Evolutionary conservation across 2,888 invertebrate genomes (phyloP).

Genomic region (Nipponacmea schrenckii): DNA sequence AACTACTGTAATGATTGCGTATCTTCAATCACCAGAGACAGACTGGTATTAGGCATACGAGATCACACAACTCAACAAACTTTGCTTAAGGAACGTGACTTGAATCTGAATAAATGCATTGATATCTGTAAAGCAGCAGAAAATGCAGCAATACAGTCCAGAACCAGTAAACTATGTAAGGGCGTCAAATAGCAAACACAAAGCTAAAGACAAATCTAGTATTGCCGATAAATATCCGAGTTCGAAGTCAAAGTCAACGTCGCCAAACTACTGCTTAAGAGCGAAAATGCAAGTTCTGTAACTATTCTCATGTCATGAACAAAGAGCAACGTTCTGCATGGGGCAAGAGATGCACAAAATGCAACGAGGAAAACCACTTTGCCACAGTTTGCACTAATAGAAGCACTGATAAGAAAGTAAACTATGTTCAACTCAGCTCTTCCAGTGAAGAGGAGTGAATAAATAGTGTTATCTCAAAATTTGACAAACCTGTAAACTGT

Average conservation of each 20-base stretch:
- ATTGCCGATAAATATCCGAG: no score
- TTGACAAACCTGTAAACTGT: background rate
- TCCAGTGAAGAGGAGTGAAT: no score
- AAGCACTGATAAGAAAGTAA: no score
- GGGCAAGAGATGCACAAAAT: conserved; percentile 14
- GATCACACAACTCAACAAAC: conserved; percentile 20
- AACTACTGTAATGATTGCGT: conserved; percentile 16
- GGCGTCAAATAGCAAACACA: no score
- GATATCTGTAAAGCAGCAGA: conserved; percentile 25
- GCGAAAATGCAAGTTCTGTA: conserved; percentile 24
- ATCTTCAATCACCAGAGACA: conserved; percentile 21
- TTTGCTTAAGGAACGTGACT: conserved; percentile 20
- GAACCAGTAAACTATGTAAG: conserved; percentile 9
- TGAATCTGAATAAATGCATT: conserved; percentile 19
- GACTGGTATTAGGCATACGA: conserved; percentile 23
- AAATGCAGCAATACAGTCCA: conserved; percentile 15
- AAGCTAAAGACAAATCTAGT: no score
- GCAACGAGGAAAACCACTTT: conserved; percentile 20
- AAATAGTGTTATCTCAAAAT: no score
- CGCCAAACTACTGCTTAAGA: no score
- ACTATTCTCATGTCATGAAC: conserved; percentile 9
- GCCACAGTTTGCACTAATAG: conserved; percentile 5
- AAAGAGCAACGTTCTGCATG: conserved; percentile 23
- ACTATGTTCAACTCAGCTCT: no score
- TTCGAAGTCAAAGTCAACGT: no score